Evolutionary conservation across 2,888 invertebrate genomes (phyloP).

Genomic region (Pachycephus smyrnensis): DNA sequence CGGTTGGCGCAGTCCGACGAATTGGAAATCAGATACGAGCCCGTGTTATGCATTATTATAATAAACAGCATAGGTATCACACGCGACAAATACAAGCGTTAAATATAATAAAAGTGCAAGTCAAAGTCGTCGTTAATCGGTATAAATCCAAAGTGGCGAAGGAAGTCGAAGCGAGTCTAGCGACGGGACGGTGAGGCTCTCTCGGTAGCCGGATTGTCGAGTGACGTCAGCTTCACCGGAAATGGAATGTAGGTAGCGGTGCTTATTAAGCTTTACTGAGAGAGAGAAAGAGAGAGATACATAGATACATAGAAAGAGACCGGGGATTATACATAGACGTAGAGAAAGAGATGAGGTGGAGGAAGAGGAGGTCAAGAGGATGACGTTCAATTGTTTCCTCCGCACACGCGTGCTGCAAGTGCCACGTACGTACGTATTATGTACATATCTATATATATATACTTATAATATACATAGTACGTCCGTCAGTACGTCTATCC

Average conservation of each 20-base stretch:
- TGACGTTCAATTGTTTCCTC: constrained; percentile 64
- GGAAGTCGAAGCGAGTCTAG: neutral
- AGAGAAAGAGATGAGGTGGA: constrained; percentile 18
- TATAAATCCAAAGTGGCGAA: neutral
- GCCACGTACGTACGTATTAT: constrained; percentile 47
- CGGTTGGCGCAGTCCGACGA: neutral
- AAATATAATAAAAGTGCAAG: neutral
- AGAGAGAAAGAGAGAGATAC: constrained; percentile 30
- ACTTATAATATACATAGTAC: constrained; percentile 7
- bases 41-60: neutral
- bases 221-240: constrained; percentile 65
- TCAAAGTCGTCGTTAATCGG: neutral
- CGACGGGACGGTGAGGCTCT: constrained; percentile 34
- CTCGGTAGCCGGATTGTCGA: constrained; percentile 53
- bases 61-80: neutral
- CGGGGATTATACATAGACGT: constrained; percentile 22
- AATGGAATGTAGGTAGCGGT: constrained; percentile 66
- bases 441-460: constrained; percentile 15
- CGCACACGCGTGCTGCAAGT: constrained; percentile 63
- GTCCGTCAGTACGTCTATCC: constrained; percentile 19
- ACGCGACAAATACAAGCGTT: neutral
- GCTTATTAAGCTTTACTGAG: constrained; percentile 61
- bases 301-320: constrained; percentile 15
- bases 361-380: constrained; percentile 11
- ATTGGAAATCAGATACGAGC: neutral